Percentiles rank a stretch among this genome's conserved stretches.
phyloP scores from a whole-genome alignment of 2,113 vertebrate genomes.

The Riparia riparia region DNA sequence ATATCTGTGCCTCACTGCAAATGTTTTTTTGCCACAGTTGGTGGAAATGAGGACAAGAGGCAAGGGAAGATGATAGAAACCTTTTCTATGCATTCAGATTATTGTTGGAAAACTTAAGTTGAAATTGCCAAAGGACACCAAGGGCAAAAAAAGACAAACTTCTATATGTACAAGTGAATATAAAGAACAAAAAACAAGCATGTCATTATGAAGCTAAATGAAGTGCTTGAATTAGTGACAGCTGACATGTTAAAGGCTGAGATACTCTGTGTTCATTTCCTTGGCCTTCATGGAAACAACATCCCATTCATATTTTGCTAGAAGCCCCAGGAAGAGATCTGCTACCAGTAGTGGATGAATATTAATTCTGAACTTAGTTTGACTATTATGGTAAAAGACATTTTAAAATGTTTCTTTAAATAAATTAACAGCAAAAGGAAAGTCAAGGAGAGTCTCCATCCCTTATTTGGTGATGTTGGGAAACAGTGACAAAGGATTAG shows the following conservation, averaged over 20 bases:
- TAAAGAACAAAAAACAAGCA: not conserved
- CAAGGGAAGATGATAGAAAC: not conserved
- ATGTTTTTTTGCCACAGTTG: not conserved
- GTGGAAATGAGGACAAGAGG: not conserved
- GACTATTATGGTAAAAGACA: not conserved
- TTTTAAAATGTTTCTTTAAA: not conserved
- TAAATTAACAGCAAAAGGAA: not conserved
- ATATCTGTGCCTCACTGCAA: not conserved
- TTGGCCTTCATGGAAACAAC: not conserved
- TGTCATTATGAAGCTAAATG: not conserved
- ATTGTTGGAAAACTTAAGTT: not conserved
- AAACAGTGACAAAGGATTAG: not conserved
- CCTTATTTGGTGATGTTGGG: not conserved
- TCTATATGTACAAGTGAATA: not conserved
- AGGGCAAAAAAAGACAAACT: not conserved
- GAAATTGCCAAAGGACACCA: not conserved
- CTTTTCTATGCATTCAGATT: not conserved
- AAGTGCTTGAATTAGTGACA: not conserved
- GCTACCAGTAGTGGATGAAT: not conserved
- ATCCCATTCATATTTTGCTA: not conserved
- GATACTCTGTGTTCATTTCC: not conserved
- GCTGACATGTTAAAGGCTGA: not conserved
- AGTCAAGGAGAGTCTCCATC: not conserved
- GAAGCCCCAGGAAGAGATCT: not conserved
- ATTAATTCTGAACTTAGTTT: not conserved